Evolutionary conservation across 2,888 invertebrate species (phyloP).

Genomic region (Hirudinaria manillensis): DNA sequence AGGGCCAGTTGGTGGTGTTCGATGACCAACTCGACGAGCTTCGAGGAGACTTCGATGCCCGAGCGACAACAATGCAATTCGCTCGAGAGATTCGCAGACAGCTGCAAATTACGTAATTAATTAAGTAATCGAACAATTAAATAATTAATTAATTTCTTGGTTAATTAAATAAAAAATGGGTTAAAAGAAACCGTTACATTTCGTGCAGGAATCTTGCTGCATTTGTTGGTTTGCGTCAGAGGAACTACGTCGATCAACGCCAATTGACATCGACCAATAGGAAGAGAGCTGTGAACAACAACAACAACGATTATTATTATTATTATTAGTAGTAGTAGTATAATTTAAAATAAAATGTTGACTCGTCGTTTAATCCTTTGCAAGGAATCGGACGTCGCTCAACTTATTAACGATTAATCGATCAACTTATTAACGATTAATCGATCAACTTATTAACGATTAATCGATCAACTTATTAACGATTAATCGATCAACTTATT

Average conservation of each 20-base stretch:
- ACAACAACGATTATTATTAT: no score
- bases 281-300: slow-evolving; percentile 60
- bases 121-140: not conserved
- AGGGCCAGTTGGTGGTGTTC: slow-evolving; percentile 83
- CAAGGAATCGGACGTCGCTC: no score
- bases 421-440: not conserved
- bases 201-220: slow-evolving; percentile 66
- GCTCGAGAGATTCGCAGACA: slow-evolving; percentile 30
- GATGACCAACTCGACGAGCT: slow-evolving; percentile 52
- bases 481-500: no score
- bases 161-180: not conserved
- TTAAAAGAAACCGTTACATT: slow-evolving; percentile 60
- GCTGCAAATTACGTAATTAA: slow-evolving; percentile 3
- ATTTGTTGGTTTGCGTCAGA: slow-evolving; percentile 70
- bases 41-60: slow-evolving; percentile 47
- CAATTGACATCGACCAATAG: slow-evolving; percentile 80
- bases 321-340: no score
- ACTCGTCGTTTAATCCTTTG: no score
- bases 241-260: slow-evolving; percentile 83
- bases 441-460: no score
- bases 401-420: no score
- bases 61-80: slow-evolving; percentile 48
- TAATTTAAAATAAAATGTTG: no score
- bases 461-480: no score
- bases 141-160: not conserved